Percentiles rank a stretch among this genome's conserved stretches.
Conservation (phyloP, 1,140 invertebrate genomes). For the Tetramorium alpestre region DNA sequence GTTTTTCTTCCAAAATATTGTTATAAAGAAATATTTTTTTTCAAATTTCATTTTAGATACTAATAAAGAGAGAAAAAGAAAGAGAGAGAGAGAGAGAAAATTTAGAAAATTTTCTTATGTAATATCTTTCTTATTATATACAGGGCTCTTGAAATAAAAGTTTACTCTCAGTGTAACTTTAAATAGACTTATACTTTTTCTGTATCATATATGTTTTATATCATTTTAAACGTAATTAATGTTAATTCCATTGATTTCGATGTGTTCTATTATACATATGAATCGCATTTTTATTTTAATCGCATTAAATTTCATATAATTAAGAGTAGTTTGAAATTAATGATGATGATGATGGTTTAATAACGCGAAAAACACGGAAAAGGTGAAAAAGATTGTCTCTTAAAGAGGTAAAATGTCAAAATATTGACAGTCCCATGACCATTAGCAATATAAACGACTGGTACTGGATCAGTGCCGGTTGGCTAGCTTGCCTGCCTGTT, state of each 20-base stretch:
- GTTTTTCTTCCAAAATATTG: background rate
- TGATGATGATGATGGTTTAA: background rate
- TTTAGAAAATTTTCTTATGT: no score
- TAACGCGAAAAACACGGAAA: background rate
- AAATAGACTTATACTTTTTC: background rate
- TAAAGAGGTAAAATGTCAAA: constrained; percentile 69
- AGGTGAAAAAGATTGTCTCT: constrained; percentile 8
- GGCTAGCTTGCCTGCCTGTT: constrained; percentile 71
- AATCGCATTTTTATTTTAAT: background rate
- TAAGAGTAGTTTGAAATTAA: background rate
- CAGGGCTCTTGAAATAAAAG: background rate
- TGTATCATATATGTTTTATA: background rate
- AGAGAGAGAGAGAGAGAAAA: no score
- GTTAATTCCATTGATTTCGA: background rate
- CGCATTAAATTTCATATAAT: background rate
- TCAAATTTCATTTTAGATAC: background rate
- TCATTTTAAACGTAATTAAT: background rate
- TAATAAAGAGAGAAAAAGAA: background rate
- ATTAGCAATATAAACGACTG: constrained; percentile 75
- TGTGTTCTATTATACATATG: background rate
- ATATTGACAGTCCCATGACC: constrained; percentile 70
- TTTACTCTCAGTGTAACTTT: background rate
- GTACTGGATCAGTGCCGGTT: constrained; percentile 73
- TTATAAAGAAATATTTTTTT: background rate
- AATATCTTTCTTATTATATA: background rate